Evolutionary conservation across 2,797 vertebrate species (phyloP), one percentile per base, ranked within the genome.

Genomic region (Brotula barbata): DNA sequence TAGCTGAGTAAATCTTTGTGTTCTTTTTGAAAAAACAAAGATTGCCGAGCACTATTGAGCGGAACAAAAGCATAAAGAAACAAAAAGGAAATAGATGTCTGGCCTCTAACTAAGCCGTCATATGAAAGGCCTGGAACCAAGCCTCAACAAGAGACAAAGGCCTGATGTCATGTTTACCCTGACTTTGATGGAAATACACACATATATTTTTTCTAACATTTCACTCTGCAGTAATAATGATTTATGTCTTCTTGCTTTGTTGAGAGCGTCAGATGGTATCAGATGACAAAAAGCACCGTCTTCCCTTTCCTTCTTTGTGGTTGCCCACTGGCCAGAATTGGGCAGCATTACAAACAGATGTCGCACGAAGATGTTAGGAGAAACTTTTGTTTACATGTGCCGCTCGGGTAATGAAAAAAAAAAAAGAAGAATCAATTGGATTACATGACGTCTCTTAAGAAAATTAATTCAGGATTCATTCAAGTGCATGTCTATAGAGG

Each of bases 341-440:
- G 54, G 52, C 42, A 20, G 36, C 78, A 89, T 90, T 84, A 66
- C 66, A 84, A 88, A 77, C 89, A 91, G 84, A 89, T 89, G 88
- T 85, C 72, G 49, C 28, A 66, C 40, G 15, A 60, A 78, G 49
- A 59, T 44, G 52, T 72, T 59, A 39, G 57, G 51, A 59, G 64
- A 59, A n/a, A 58, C 64, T 79, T 80, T 71, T 78, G 75, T 68
- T 75, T 67, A 64, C 70, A 68, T 67, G 59, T 64, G 58, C 60
- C 77, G 60, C 60, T 75, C 67, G 69, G 73, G 66, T 72, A 79
- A 64, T 33, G 46, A 63, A 48, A 67, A 48, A 45, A 65, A 62
- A 72, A 71, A 68, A 67, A 47, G 41, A 64, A 62, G 70, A 71
- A 68, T 63, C 42, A 80, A 78, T 62, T 73, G 57, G 82, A 83